Percentiles rank a stretch among this genome's conserved stretches.
Evolutionary conservation across 2,888 invertebrate species (phyloP).

Genomic region (Onthophagus sagittarius): DNA sequence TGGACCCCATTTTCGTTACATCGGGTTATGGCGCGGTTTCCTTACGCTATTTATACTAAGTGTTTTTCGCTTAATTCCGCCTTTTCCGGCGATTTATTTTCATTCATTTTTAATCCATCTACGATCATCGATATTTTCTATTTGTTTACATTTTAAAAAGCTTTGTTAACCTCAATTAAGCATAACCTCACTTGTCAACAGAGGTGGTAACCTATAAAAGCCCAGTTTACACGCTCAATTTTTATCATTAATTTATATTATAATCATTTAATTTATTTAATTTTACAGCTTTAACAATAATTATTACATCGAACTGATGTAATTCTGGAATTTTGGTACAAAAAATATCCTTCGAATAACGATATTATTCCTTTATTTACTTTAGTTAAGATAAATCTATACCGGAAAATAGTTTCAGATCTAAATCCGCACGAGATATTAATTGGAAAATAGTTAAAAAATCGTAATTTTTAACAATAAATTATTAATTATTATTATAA

Average conservation of each 20-base stretch:
- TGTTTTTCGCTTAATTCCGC: conserved; percentile 14
- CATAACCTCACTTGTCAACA: conserved; percentile 51
- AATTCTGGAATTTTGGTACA: no score
- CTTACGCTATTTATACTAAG: neutral
- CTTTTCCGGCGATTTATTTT: neutral
- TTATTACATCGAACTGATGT: no score
- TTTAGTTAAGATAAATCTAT: no score
- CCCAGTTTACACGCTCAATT: conserved; percentile 14
- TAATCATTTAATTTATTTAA: no score
- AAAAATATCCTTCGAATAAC: no score
- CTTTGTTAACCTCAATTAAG: conserved; percentile 47
- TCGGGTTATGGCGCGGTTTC: conserved; percentile 36
- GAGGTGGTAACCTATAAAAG: conserved; percentile 39
- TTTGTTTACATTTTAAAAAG: conserved; percentile 48
- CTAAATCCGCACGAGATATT: no score
- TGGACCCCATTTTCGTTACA: conserved; percentile 31
- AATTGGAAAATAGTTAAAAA: no score
- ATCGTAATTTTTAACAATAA: no score
- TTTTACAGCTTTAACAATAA: no score
- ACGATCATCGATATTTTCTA: neutral
- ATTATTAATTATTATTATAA: no score
- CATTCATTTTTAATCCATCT: neutral
- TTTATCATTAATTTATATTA: neutral
- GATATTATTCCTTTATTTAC: no score
- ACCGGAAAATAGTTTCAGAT: no score